Base-by-base conservation (phyloP, 2,797 vertebrate genomes). In the Diplodus puntazzo region DNA sequence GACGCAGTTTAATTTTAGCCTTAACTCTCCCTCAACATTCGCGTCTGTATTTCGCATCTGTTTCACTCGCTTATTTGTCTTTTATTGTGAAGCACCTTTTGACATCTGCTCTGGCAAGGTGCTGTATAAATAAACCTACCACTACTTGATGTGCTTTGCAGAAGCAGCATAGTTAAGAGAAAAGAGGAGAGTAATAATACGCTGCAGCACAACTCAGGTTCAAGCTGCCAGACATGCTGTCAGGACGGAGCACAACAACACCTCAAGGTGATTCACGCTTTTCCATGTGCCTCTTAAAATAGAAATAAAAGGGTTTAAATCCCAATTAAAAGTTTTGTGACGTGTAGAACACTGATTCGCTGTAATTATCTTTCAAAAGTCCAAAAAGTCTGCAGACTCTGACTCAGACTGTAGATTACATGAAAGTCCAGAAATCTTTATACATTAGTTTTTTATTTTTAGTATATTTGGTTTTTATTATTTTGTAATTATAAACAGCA, bases 111-210 rank as follows among this genome's bases (percentile, higher is more conserved):
- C 25, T 27, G 3, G 27, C 57, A 21, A 27, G 14, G 21, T 23
- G 67, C 52, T 16, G 11, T 62, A 63, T 43, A 64, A 50, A 61
- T 46, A 43, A 27, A 60, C 54, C 3, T 20, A 17, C 27, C 14
- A 5, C 16, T 21, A 12, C 25, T 42, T 66, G 18, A 55, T 45
- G 27, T 27, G 18, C 18, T 34, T 61, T 13, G 25, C 17, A 66
- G 62, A 18, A n/a, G 21, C 66, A 5, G 46, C 23, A n/a, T 1
- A 46, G 48, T 45, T 34, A 50, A 30, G 23, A 57, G 27, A 57
- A 39, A 46, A 45, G 57, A 30, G 57, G 49, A 49, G n/a, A 50
- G 45, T 58, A 69, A 64, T 39, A 43, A 76, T 11, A 76, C 21
- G 14, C 18, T 2, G 14, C 9, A 46, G n/a, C 48, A 60, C 23